A percentile compares a stretch with the other conserved stretches of the same genome.
phyloP scores from a whole-genome alignment of 2,797 vertebrate genomes.

The Scarus forsteni region DNA sequence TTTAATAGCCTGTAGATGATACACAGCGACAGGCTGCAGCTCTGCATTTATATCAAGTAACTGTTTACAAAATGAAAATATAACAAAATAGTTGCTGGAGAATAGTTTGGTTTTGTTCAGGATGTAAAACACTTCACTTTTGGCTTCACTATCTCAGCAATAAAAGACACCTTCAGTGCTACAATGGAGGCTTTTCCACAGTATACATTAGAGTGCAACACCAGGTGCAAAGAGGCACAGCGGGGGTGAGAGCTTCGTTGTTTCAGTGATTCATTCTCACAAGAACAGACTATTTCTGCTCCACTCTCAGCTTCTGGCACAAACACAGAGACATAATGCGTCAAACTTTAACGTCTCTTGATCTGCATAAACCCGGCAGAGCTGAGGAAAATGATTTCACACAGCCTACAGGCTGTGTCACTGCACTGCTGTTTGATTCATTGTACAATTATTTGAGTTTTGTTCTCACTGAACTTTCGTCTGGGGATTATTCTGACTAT shows the following conservation, averaged over 20 bases:
- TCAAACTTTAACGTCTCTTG: slow-evolving; percentile 53
- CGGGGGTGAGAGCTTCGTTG: slow-evolving; percentile 23
- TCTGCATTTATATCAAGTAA: neutral
- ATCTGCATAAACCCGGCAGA: slow-evolving; percentile 48
- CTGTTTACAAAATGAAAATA: neutral
- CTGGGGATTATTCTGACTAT: slow-evolving; percentile 14
- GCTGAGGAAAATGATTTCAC: slow-evolving; percentile 37
- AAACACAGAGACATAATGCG: slow-evolving; percentile 48
- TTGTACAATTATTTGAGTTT: neutral
- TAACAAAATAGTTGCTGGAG: neutral
- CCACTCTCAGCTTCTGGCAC: slow-evolving; percentile 39
- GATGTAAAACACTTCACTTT: neutral
- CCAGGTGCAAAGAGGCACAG: neutral
- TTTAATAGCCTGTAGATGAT: neutral
- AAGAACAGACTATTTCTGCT: slow-evolving; percentile 40
- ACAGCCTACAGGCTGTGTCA: slow-evolving; percentile 29
- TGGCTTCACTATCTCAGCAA: neutral
- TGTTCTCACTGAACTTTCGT: neutral
- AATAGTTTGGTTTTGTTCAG: neutral
- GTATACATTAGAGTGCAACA: slow-evolving; percentile 1
- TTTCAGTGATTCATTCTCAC: slow-evolving; percentile 45
- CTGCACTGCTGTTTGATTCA: slow-evolving; percentile 26
- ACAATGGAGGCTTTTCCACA: neutral
- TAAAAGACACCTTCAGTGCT: neutral
- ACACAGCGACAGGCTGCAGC: neutral